phyloP scores from a whole-genome alignment of 2,113 vertebrate species.

The Pelobates fuscus region DNA sequence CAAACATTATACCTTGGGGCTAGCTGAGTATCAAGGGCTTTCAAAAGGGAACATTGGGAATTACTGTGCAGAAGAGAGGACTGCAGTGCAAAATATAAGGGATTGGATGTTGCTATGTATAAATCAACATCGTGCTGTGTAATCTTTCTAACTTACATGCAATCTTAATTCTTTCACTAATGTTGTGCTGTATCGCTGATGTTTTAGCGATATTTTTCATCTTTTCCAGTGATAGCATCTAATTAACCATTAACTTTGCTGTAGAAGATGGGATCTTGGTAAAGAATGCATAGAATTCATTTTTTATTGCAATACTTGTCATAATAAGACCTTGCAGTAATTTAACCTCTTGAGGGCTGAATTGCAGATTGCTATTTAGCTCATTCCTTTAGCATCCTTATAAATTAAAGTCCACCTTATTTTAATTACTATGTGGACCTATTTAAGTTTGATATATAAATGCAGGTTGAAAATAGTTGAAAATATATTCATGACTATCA shows the following conservation, averaged over 20 bases:
- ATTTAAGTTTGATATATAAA: too few relatives aligned
- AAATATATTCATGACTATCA: too few relatives aligned
- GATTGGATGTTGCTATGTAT: slow-evolving; percentile 85
- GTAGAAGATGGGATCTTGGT: too few relatives aligned
- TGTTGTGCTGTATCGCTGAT: slow-evolving; percentile 61
- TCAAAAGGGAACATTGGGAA: slow-evolving; percentile 80
- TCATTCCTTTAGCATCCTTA: too few relatives aligned
- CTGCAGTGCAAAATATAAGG: slow-evolving; percentile 78
- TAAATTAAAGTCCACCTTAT: too few relatives aligned
- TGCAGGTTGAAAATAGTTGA: too few relatives aligned
- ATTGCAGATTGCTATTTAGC: too few relatives aligned
- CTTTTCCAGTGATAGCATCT: slow-evolving; percentile 73
- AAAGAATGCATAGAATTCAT: too few relatives aligned
- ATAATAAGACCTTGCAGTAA: too few relatives aligned
- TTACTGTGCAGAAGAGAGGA: slow-evolving; percentile 76
- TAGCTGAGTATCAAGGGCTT: slow-evolving; percentile 89
- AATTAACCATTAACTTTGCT: slow-evolving; percentile 51
- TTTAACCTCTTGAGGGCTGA: too few relatives aligned
- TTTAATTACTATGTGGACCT: too few relatives aligned
- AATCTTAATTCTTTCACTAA: slow-evolving; percentile 81
- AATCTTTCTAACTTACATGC: slow-evolving; percentile 85
- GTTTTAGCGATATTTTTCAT: slow-evolving; percentile 67
- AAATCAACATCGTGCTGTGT: slow-evolving; percentile 85
- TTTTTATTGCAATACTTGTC: too few relatives aligned
- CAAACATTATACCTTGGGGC: slow-evolving; percentile 93